Percentiles rank a stretch among this genome's conserved stretches.
Conservation (phyloP, 2,888 invertebrate genomes). For the Platycnemis pennipes region DNA sequence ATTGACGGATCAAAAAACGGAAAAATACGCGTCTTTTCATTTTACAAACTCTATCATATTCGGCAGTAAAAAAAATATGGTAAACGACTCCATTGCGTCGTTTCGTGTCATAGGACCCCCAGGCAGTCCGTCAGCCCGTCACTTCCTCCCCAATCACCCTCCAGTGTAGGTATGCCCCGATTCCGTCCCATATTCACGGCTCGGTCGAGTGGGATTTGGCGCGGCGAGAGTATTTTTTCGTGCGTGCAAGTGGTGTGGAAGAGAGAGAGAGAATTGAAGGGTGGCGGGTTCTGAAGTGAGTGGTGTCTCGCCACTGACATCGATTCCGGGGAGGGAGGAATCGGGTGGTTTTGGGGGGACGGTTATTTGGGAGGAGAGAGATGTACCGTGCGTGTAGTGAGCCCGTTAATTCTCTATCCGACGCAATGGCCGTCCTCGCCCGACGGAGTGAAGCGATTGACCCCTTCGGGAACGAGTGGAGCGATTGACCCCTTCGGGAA, state of each 20-base stretch:
- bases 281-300: background rate
- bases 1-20: too few relatives aligned
- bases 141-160: too few relatives aligned
- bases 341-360: background rate
- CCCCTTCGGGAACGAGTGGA: background rate
- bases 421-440: too few relatives aligned
- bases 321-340: background rate
- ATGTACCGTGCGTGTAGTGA: background rate
- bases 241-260: background rate
- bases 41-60: too few relatives aligned
- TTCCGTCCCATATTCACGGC: too few relatives aligned
- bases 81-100: too few relatives aligned
- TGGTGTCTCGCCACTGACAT: background rate
- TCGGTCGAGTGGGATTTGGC: too few relatives aligned
- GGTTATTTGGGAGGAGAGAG: background rate
- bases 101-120: background rate
- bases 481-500: background rate
- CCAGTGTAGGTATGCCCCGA: too few relatives aligned
- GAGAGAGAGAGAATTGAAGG: background rate
- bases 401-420: constrained; percentile 11
- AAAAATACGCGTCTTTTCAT: too few relatives aligned
- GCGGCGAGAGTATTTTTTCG: too few relatives aligned
- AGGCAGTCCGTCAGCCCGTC: background rate
- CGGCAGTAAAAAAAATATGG: too few relatives aligned
- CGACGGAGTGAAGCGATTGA: background rate